A percentile compares a stretch with the other conserved stretches of the same genome.
Evolutionary conservation across 1,140 invertebrate genomes (phyloP).

Genomic region (Psilanteris sp.): DNA sequence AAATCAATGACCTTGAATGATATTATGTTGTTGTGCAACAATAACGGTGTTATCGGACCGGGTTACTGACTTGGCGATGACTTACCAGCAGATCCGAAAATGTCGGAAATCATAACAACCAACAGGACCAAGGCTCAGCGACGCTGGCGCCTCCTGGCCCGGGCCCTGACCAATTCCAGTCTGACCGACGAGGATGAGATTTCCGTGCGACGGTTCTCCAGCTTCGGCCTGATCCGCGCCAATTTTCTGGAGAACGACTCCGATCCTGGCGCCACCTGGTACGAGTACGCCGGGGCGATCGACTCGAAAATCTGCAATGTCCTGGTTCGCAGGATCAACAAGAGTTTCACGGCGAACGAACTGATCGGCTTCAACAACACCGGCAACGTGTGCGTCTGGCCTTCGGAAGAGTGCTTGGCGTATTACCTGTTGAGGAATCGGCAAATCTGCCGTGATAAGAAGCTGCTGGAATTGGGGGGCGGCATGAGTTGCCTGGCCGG

Average conservation of each 20-base stretch:
- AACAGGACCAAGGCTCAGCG: slow-evolving; percentile 80
- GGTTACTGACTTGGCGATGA: too few relatives aligned
- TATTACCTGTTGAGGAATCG: slow-evolving; percentile 86
- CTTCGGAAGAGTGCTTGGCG: slow-evolving; percentile 91
- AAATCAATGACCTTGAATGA: too few relatives aligned
- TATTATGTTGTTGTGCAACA: too few relatives aligned
- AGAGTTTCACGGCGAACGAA: slow-evolving; percentile 84
- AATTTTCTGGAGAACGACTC: slow-evolving; percentile 61
- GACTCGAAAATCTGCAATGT: slow-evolving; percentile 77
- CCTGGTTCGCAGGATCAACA: slow-evolving; percentile 82
- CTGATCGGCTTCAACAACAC: slow-evolving; percentile 94
- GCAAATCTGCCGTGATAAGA: slow-evolving; percentile 83
- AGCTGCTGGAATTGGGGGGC: slow-evolving; percentile 89
- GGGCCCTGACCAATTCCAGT: slow-evolving; percentile 81
- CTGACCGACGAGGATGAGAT: slow-evolving; percentile 78
- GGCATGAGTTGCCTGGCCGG: slow-evolving; percentile 93
- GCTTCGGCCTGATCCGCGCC: slow-evolving; percentile 80
- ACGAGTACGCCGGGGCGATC: slow-evolving; percentile 80
- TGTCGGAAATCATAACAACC: slow-evolving; percentile 35
- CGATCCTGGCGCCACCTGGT: slow-evolving; percentile 72
- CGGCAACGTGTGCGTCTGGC: slow-evolving; percentile 95
- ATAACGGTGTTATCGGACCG: too few relatives aligned
- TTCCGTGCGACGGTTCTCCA: slow-evolving; percentile 82
- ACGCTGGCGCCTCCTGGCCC: slow-evolving; percentile 85
- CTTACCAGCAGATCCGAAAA: too few relatives aligned